phyloP scores from a whole-genome alignment of 2,797 vertebrate genomes.

The Sylvilagus floridanus region DNA sequence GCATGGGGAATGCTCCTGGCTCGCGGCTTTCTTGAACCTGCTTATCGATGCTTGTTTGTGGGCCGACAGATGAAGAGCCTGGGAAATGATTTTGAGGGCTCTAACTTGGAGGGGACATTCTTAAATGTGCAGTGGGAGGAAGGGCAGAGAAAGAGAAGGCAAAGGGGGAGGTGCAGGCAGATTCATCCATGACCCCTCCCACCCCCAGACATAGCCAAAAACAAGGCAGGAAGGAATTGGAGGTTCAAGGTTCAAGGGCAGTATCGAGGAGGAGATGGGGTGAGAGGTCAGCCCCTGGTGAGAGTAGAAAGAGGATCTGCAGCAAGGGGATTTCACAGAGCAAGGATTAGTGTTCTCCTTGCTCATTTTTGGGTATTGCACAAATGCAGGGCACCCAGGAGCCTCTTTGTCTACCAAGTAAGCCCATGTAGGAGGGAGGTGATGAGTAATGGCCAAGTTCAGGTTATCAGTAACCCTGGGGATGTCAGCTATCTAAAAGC shows the following conservation, averaged over 20 bases:
- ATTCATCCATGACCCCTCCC: background rate
- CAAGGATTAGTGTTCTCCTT: background rate
- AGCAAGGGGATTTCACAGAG: background rate
- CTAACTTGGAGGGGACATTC: slow-evolving; percentile 18
- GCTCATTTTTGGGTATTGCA: background rate
- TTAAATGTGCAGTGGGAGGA: background rate
- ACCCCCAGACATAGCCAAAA: background rate
- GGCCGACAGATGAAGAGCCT: slow-evolving; percentile 68
- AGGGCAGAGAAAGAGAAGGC: background rate
- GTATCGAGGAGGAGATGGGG: background rate
- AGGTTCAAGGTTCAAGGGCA: background rate
- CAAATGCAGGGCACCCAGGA: background rate
- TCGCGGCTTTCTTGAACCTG: slow-evolving; percentile 79
- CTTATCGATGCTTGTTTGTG: slow-evolving; percentile 72
- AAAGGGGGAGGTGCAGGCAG: background rate
- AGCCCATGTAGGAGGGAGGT: background rate
- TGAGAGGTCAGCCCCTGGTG: background rate
- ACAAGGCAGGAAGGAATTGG: background rate
- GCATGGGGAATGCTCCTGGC: slow-evolving; percentile 64
- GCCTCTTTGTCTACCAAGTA: background rate
- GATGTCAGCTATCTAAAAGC: background rate
- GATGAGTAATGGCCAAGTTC: background rate
- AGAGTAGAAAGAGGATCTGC: background rate
- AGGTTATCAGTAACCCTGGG: background rate
- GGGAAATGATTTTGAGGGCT: slow-evolving; percentile 64